Conservation (phyloP, 2,797 vertebrate species). For the Agapornis canus region DNA sequence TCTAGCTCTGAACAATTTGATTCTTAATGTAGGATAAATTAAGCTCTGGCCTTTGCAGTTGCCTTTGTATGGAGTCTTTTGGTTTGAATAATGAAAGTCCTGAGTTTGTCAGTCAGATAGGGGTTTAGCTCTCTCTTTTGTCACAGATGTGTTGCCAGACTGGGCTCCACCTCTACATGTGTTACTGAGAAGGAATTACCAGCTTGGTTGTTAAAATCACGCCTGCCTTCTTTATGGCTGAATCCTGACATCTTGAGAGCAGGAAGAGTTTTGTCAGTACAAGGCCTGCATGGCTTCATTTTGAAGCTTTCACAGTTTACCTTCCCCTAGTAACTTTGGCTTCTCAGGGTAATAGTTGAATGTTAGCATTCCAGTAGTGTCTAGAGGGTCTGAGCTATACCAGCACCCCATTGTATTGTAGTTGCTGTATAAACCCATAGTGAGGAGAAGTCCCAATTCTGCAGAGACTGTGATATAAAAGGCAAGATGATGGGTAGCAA, state of each 20-base stretch:
- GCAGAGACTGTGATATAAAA: background rate
- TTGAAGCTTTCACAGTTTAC: background rate
- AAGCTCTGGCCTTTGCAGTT: background rate
- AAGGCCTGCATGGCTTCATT: background rate
- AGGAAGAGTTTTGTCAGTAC: background rate
- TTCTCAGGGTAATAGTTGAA: background rate
- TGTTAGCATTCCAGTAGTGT: background rate
- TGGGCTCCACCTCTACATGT: background rate
- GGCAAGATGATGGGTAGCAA: background rate
- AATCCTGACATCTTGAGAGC: background rate
- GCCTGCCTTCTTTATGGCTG: background rate
- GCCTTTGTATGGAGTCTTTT: background rate
- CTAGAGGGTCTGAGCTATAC: background rate
- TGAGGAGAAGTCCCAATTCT: background rate
- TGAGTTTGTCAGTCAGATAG: background rate
- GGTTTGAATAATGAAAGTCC: background rate
- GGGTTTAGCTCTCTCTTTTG: background rate
- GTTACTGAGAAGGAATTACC: background rate
- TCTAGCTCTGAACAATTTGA: slow-evolving; percentile 13
- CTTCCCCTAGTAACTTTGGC: background rate
- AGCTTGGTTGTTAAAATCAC: background rate
- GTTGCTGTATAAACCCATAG: background rate
- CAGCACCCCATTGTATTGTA: background rate
- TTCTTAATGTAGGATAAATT: slow-evolving; percentile 24
- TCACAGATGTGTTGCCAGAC: background rate